Conservation (phyloP, 2,888 invertebrate genomes). For the Napeogenes inachia region DNA sequence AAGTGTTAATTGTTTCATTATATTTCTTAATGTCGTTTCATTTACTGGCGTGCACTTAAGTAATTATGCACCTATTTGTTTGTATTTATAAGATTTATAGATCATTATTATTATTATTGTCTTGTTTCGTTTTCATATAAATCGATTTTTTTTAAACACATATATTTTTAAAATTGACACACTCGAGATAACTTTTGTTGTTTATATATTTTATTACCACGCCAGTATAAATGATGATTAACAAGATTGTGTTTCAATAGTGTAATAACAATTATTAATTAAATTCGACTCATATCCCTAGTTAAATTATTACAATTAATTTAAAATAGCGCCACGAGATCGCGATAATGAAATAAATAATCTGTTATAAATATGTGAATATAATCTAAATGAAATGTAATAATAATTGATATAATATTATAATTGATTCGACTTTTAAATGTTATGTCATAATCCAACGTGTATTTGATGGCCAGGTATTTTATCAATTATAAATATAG, state of each 20-base stretch:
- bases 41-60: background rate
- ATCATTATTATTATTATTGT: background rate
- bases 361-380: constrained; percentile 1
- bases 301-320: no score
- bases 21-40: background rate
- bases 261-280: no score
- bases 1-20: constrained; percentile 1
- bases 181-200: no score
- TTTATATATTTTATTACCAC: no score
- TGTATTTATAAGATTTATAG: background rate
- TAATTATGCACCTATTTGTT: background rate
- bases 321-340: no score
- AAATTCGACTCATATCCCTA: no score
- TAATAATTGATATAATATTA: background rate
- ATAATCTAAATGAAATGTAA: background rate
- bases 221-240: no score
- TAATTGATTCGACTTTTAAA: background rate
- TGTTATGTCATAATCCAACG: constrained; percentile 3
- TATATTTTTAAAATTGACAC: no score
- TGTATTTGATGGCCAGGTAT: constrained; percentile 1
- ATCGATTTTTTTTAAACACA: no score
- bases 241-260: no score
- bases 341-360: background rate
- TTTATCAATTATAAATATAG: constrained; percentile 1
- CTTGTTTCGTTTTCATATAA: background rate